Evolutionary conservation across 2,113 vertebrate genomes (phyloP).

Genomic region (Erythrocebus patas): DNA sequence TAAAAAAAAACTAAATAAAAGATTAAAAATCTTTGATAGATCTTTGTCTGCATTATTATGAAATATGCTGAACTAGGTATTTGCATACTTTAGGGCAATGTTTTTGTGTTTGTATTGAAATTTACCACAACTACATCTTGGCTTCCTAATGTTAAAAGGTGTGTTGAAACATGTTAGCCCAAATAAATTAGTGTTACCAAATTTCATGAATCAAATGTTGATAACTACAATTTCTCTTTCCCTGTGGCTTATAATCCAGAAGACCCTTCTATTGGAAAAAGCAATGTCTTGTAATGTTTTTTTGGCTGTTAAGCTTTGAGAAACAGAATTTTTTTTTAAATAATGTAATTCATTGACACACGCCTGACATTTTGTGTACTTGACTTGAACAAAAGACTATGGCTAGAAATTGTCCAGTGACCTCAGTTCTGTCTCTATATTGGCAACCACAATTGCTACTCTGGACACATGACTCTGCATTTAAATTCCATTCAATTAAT

Average conservation of each 20-base stretch:
- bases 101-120: neutral
- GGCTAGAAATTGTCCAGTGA: neutral
- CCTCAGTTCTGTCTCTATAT: neutral
- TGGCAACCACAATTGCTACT: neutral
- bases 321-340: neutral
- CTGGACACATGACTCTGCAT: neutral
- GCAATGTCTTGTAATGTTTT: neutral
- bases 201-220: neutral
- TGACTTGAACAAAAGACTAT: conserved; percentile 4
- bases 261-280: neutral
- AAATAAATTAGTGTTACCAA: neutral
- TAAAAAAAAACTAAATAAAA: conserved; percentile 15
- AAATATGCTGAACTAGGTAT: neutral
- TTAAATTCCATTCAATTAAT: conserved; percentile 18
- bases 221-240: neutral
- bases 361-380: neutral
- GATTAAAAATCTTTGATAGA: neutral
- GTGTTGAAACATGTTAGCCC: neutral
- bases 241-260: neutral
- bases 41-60: neutral
- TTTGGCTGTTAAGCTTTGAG: neutral
- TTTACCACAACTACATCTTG: neutral
- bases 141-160: neutral
- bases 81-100: neutral
- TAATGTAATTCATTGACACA: neutral